Conservation (phyloP, 2,113 vertebrate species). For the Silurus glanis region DNA sequence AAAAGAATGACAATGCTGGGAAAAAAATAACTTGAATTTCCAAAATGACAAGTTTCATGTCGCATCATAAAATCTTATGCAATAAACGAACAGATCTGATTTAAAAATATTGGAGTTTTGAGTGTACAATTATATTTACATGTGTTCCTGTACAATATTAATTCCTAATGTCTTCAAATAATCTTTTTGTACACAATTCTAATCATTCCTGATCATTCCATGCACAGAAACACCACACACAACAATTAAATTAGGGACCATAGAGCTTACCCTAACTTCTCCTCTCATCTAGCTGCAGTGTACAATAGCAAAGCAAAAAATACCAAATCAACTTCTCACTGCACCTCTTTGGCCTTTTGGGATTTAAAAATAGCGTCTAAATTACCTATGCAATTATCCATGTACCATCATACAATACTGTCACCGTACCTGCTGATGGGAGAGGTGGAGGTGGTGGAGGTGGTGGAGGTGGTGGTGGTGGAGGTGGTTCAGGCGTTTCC, state of each 20-base stretch:
- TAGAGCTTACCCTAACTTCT: neutral
- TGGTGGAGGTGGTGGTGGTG: conserved; percentile 69
- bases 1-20: neutral
- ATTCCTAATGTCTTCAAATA: neutral
- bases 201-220: neutral
- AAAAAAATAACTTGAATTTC: neutral
- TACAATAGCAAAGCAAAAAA: neutral
- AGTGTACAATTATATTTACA: neutral
- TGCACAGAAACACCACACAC: neutral
- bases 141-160: neutral
- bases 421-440: conserved; percentile 69
- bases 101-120: neutral
- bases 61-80: neutral
- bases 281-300: neutral
- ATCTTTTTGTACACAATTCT: neutral
- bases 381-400: neutral
- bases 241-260: neutral
- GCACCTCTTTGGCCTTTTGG: neutral
- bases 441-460: conserved; percentile 83
- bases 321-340: neutral
- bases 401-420: neutral
- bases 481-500: conserved; percentile 47
- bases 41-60: neutral
- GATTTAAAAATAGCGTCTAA: neutral
- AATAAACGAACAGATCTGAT: neutral